phyloP scores from a whole-genome alignment of 30 jellyfish, hydroid and myxozoan species.

The Pseudorhiza aurosa region DNA sequence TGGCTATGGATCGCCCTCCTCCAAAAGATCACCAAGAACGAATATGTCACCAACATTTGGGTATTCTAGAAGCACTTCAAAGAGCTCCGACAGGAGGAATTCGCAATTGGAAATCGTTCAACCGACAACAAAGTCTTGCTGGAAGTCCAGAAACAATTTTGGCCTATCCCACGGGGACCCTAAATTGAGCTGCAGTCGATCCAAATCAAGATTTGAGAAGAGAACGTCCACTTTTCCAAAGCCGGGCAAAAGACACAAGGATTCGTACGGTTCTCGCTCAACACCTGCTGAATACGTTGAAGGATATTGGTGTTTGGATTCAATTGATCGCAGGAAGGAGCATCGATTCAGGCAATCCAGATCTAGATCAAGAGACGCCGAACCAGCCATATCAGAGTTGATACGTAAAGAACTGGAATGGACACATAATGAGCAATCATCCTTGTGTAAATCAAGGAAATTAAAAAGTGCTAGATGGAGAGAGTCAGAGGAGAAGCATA shows the following conservation, averaged over 20 bases:
- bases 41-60: no score
- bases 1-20: no score
- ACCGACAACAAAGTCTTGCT: neutral
- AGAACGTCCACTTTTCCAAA: no score
- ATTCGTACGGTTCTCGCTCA: neutral
- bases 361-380: conserved; percentile 2
- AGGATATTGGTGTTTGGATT: neutral
- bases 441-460: neutral
- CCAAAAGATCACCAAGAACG: neutral
- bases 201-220: no score
- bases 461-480: neutral
- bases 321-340: neutral
- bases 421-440: neutral
- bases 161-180: no score
- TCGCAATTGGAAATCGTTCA: no score
- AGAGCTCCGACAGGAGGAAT: no score
- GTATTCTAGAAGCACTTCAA: no score
- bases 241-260: neutral
- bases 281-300: neutral
- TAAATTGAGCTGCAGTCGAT: no score
- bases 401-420: neutral
- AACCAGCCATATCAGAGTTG: no score
- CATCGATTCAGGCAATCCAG: neutral
- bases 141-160: neutral
- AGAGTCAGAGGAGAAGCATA: no score